phyloP scores from a whole-genome alignment of 2,113 vertebrate species.

The Lagopus leucura region DNA sequence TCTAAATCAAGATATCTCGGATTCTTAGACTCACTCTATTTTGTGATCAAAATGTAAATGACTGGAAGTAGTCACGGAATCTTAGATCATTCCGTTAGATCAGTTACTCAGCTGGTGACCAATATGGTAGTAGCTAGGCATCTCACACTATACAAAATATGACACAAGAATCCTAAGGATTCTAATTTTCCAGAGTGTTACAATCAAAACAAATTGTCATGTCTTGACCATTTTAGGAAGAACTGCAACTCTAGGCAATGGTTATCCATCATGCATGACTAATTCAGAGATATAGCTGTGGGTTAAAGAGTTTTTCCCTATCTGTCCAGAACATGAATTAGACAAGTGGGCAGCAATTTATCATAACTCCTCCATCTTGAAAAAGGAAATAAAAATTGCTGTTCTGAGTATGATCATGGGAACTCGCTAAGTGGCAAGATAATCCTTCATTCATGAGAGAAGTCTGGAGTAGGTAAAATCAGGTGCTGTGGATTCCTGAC shows the following conservation, averaged over 20 bases:
- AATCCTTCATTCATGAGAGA: background rate
- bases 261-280: background rate
- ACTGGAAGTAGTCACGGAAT: conserved; percentile 6
- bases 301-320: background rate
- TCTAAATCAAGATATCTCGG: background rate
- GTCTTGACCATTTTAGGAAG: conserved; percentile 38
- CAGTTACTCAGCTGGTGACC: conserved; percentile 27
- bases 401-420: background rate
- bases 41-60: background rate
- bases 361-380: background rate
- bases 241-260: background rate
- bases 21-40: background rate
- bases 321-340: background rate
- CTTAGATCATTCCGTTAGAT: background rate
- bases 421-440: background rate
- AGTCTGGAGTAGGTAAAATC: background rate
- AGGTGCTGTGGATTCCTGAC: background rate
- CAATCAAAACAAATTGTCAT: background rate
- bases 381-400: background rate
- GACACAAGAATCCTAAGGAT: background rate
- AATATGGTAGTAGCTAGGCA: background rate
- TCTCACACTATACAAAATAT: background rate
- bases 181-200: background rate
- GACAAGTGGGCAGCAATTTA: background rate
- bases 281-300: background rate